Base-by-base conservation (phyloP, 1,140 invertebrate species). In the Monochamus saltuarius region DNA sequence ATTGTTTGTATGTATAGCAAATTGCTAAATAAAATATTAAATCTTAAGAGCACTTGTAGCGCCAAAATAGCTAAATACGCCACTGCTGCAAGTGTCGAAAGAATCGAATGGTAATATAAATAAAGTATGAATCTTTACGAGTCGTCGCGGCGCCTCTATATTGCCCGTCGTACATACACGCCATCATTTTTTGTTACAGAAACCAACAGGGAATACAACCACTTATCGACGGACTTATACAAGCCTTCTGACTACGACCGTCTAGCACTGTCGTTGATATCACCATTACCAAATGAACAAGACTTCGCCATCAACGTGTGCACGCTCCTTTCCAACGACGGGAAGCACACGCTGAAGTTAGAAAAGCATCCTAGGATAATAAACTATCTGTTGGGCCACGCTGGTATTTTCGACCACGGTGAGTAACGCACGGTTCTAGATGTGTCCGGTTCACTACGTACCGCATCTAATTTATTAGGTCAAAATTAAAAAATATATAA, bases 231-330 rank as follows among this genome's bases (percentile, higher is more conserved):
- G 14, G 80, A 89, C 64, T 76, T 94, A 22, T 89, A 90, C 64
- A 87, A 87, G 65, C 81, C 87, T 40, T 89, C 88, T 10, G 91
- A 92, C 69, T 95, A 96, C 72, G 90, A 94, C 66, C 89, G 91
- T 66, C 80, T 99, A 10, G 86, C 92, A 16, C 81, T 97, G 29
- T 96, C 96, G 0, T 80, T 99, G 7, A 77, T 96, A 14, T 95
- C 92, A 36, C 96, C 96, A 1, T 81, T 99, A 66, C 96, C 97
- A 11, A 99, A 99, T 77, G 97, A 99, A 80, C 94, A 99, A 74
- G 96, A 99, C 75, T 96, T 99, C 80, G 95, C 95, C 2, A 89
- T 99, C 53, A 98, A 99, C 78, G 92, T 98, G 0, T 97, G 95
- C 75, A 97, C 94, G 0, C 80, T 99, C 47, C 80, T 99, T 61